Evolutionary conservation across 2,888 invertebrate genomes (phyloP), one percentile per base, ranked within the genome.

Genomic region (Stenchaetothrips biformis): DNA sequence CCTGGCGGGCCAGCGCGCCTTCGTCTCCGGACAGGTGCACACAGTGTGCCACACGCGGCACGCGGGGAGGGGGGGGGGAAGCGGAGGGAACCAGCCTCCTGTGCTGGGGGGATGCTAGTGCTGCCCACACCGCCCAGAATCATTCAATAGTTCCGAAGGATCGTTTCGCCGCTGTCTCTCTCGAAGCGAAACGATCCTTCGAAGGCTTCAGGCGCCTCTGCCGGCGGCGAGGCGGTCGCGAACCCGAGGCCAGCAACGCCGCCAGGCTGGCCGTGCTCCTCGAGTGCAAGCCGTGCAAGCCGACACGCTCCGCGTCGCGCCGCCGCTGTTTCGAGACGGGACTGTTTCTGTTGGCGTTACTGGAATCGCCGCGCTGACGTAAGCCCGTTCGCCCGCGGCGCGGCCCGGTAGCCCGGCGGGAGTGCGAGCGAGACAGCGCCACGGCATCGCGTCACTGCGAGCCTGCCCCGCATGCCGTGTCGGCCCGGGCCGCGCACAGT

Each of bases 281-380:
- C 37, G 37, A 37, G 37, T 37, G 37, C 37, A 37, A 37, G 37
- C 37, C 37, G 37, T 37, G 37, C 37, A 37, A 37, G 37, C 37
- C 37, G 37, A 37, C 37, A 37, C 7, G 67, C 25, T 25, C 25
- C 25, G 67, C 67, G 11, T 4, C 8, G 67, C 67, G 7, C 21
- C n/a, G 67, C 67, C 21, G 67, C 67, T 2, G 67, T 9, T 9
- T 25, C 67, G 67, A 9, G 37, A 37, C 37, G 37, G 37, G 37
- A 37, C 37, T 37, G 37, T 37, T 37, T 37, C 37, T 37, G 67
- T 25, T 21, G 67, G 67, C 67, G 25, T 74, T 74, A 74, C 67
- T 25, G 67, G 67, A 74, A 74, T 74, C 67, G 67, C 37, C 37
- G 37, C 67, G 67, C 67, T 74, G 67, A 74, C 67, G 67, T 21